phyloP scores from a whole-genome alignment of 1,140 invertebrate species.

The Cydia fagiglandana region DNA sequence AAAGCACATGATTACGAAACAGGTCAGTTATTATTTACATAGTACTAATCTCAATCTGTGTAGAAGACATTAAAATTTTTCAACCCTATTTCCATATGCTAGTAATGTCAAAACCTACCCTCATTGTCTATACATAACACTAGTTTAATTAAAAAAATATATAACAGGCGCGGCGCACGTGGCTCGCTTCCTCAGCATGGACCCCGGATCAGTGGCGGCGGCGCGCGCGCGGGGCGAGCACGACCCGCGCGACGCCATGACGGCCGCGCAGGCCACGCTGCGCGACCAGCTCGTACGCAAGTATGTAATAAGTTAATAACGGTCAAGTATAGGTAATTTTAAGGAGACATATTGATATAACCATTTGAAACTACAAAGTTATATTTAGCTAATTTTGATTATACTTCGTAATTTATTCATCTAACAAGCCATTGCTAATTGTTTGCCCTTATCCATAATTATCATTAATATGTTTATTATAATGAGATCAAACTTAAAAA shows the following conservation, averaged over 20 bases:
- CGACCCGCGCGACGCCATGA: conserved; percentile 84
- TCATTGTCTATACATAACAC: no score
- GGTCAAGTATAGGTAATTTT: no score
- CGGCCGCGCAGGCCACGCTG: conserved; percentile 90
- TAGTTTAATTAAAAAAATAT: neutral
- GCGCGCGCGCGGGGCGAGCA: conserved; percentile 86
- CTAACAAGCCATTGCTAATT: no score
- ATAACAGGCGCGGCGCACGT: conserved; percentile 92
- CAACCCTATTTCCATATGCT: neutral
- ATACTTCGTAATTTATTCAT: no score
- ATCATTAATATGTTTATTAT: no score
- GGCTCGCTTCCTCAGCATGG: conserved; percentile 96
- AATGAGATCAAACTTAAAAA: no score
- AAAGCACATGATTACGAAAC: conserved; percentile 95
- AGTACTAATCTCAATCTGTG: no score
- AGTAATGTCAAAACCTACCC: no score
- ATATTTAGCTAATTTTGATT: no score
- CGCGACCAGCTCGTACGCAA: conserved; percentile 71
- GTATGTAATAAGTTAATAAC: conserved; percentile 40
- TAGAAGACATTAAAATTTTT: neutral
- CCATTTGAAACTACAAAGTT: no score
- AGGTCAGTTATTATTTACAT: conserved; percentile 67
- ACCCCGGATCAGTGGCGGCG: conserved; percentile 91
- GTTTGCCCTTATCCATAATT: no score
- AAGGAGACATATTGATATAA: no score